Conservation (phyloP, 2,113 vertebrate genomes). For the Leucoraja erinaceus region DNA sequence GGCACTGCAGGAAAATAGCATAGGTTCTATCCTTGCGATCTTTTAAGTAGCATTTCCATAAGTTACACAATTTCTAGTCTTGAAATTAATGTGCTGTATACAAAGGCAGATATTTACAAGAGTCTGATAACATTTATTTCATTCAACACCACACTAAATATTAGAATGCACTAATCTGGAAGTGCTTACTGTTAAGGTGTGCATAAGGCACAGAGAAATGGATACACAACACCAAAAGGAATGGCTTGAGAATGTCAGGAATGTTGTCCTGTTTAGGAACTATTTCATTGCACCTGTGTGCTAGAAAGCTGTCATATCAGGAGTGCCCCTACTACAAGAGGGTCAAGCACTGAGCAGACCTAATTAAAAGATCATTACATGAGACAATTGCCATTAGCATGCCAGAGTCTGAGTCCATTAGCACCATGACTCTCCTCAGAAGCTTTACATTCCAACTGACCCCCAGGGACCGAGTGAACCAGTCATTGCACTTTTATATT, state of each 20-base stretch:
- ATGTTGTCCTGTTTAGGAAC: constrained; percentile 38
- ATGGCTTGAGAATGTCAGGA: constrained; percentile 47
- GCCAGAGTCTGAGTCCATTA: constrained; percentile 59
- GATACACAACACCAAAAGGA: constrained; percentile 51
- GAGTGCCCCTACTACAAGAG: constrained; percentile 49
- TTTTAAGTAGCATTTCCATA: no score
- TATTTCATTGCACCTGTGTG: constrained; percentile 45
- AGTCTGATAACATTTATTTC: background rate
- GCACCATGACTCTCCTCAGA: constrained; percentile 49
- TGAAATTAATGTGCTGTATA: background rate
- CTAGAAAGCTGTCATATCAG: constrained; percentile 46
- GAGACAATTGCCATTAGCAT: constrained; percentile 58
- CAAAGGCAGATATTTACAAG: background rate
- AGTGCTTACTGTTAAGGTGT: background rate
- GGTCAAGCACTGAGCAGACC: constrained; percentile 60
- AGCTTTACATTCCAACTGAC: constrained; percentile 54
- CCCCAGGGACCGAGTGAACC: constrained; percentile 47
- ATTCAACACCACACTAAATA: background rate
- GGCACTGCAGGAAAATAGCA: no score
- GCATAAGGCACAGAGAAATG: background rate
- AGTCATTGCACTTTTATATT: background rate
- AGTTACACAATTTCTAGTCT: no score
- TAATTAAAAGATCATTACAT: constrained; percentile 68
- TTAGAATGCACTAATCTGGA: background rate
- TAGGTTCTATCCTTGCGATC: no score